Evolutionary conservation across 2,797 vertebrate species (phyloP).

Genomic region (Gobionotothen gibberifrons): DNA sequence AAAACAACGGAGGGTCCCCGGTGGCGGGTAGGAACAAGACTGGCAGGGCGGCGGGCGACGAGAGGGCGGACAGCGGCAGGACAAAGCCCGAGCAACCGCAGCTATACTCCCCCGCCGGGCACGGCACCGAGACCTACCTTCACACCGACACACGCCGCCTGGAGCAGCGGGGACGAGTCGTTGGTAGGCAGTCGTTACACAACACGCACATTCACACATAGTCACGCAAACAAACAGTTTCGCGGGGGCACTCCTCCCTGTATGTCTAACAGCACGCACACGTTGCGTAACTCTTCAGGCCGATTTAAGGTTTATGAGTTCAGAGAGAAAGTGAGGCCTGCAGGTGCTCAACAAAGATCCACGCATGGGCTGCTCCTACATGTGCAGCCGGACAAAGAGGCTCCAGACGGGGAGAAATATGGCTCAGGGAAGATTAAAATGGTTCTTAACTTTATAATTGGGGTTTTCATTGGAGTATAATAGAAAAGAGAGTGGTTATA

Average conservation of each 20-base stretch:
- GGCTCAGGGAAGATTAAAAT: too few species aligned
- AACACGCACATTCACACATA: slow-evolving; percentile 14
- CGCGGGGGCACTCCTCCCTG: not conserved
- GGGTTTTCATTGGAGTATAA: too few species aligned
- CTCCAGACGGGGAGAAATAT: too few species aligned
- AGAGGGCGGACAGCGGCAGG: slow-evolving; percentile 55
- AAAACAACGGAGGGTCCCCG: slow-evolving; percentile 39
- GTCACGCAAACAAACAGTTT: not conserved
- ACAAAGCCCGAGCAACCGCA: slow-evolving; percentile 66
- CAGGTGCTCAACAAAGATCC: too few species aligned
- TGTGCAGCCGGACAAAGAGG: too few species aligned
- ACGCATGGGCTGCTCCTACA: too few species aligned
- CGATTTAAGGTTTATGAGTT: not conserved
- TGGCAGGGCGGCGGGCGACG: slow-evolving; percentile 30
- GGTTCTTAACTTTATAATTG: too few species aligned
- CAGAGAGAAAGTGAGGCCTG: too few species aligned
- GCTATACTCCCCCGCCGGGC: slow-evolving; percentile 61
- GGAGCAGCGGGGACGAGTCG: slow-evolving; percentile 81
- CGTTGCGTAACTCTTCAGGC: not conserved
- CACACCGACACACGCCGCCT: slow-evolving; percentile 75
- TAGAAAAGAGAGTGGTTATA: too few species aligned
- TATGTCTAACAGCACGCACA: not conserved
- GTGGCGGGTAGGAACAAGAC: slow-evolving; percentile 30
- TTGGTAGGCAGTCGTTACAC: slow-evolving; percentile 75
- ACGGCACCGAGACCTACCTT: slow-evolving; percentile 49